Base-by-base conservation (phyloP, 1,140 invertebrate species). In the Drosophila mauritiana region DNA sequence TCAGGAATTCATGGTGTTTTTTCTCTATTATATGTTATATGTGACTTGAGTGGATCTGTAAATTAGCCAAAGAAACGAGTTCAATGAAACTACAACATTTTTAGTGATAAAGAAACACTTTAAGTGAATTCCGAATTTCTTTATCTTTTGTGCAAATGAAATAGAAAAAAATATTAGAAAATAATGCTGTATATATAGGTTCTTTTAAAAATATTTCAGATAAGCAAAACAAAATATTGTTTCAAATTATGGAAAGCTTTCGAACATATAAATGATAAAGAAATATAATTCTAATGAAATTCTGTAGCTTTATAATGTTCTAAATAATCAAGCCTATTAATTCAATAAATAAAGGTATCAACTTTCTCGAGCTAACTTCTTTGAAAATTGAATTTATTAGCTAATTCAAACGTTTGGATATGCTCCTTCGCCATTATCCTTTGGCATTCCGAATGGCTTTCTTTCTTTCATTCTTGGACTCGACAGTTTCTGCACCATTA, bases 401-500 rank as follows among this genome's bases (percentile, higher is more conserved):
- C 27, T 8, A 8, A 7, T 8, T 31, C 27, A 31, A 8, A 20
- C 5, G 22, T 36, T 59, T 52, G 22, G 22, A 40, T 54, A 70
- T 70, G 42, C 10, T 36, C 13, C 8, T 10, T 11, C 12, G n/a
- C 20, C 42, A 43, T n/a, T 72, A 55, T 80, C 20, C 25, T 45
- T 45, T 15, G 42, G 8, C 20, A 37, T 69, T 15, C 17, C 11
- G 25, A 0, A 45, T 53, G 54, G 22, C 12, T 15, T 20, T 8
- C 5, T 42, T 37, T 2, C 20, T 3, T 54, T 73, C 5, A 37
- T 37, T 2, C 20, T 3, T 54, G 59, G 22, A 10, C 12, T 6
- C n/a, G 54, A 74, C 59, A 61, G 43, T 67, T 84, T 67, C 59
- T 68, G 25, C 39, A 46, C 69, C 68, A 81, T 76, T 76, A 68